Percentiles rank a stretch among this genome's conserved stretches.
Evolutionary conservation across 2,113 vertebrate species (phyloP).

Genomic region (Carassius carassius): DNA sequence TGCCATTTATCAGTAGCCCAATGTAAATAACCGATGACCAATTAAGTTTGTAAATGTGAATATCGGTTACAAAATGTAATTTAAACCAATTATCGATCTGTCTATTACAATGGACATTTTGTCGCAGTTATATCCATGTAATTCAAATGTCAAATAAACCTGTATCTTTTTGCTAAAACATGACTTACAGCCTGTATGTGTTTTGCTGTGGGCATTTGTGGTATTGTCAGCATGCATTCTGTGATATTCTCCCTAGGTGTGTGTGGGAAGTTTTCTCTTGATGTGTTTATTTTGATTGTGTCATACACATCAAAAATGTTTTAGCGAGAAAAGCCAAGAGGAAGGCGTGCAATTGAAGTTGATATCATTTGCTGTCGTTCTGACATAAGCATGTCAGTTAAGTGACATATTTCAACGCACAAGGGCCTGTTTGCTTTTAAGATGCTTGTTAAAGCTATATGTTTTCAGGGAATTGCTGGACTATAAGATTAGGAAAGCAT

Average conservation of each 20-base stretch:
- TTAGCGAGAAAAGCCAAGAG: not conserved
- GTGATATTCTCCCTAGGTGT: not conserved
- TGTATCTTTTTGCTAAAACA: not conserved
- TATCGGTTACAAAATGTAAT: not conserved
- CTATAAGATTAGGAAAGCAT: constrained; percentile 17
- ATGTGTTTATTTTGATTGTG: not conserved
- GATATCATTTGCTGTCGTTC: not conserved
- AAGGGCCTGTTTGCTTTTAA: not conserved
- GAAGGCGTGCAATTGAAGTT: too few species aligned
- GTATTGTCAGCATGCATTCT: not conserved
- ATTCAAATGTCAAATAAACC: not conserved
- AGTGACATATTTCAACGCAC: not conserved
- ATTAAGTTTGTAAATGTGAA: too few species aligned
- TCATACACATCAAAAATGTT: not conserved
- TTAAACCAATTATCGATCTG: not conserved
- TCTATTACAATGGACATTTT: not conserved
- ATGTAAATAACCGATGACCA: not conserved
- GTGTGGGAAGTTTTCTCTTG: not conserved
- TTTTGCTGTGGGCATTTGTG: not conserved
- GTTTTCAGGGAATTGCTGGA: not conserved
- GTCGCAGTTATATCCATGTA: too few species aligned
- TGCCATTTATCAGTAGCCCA: too few species aligned
- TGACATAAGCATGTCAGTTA: not conserved
- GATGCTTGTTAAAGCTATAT: not conserved
- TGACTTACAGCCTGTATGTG: not conserved